A percentile compares a stretch with the other conserved stretches of the same genome.
These are phyloP conservation scores for Triops longicaudatus DNA, from an alignment of 1,140 invertebrate species.

Conservation along the genomic window DNA sequence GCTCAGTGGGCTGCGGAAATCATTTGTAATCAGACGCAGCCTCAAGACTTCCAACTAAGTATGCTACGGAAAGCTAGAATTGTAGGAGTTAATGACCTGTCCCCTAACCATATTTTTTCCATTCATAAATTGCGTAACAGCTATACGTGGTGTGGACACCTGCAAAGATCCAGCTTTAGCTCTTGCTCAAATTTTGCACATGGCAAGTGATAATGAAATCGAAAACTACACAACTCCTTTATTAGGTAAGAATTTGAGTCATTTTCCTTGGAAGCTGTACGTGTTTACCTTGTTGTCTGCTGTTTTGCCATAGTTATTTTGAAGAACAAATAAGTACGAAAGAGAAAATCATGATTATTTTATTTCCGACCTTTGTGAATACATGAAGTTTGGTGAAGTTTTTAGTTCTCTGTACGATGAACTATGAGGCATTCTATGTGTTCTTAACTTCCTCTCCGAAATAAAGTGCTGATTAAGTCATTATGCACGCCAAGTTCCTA, in stretches of 20 bases:
- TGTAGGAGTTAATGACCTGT: neutral
- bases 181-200: neutral
- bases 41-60: constrained; percentile 21
- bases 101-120: neutral
- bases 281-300: too few relatives aligned
- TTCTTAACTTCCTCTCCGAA: too few relatives aligned
- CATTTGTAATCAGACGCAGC: constrained; percentile 28
- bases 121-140: neutral
- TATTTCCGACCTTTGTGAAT: too few relatives aligned
- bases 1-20: constrained; percentile 28
- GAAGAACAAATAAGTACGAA: too few relatives aligned
- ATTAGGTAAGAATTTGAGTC: neutral
- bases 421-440: too few relatives aligned
- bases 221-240: neutral
- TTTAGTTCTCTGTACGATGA: too few relatives aligned
- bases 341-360: neutral
- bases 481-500: too few relatives aligned
- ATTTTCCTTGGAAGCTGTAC: too few relatives aligned
- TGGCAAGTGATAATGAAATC: constrained; percentile 19
- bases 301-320: too few relatives aligned
- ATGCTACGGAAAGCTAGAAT: neutral
- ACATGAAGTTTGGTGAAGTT: neutral
- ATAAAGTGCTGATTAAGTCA: too few relatives aligned
- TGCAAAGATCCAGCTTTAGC: constrained; percentile 18
- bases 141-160: constrained; percentile 21